phyloP scores from a whole-genome alignment of 2,797 vertebrate species.

The Pseudotriccus pelzelni region DNA sequence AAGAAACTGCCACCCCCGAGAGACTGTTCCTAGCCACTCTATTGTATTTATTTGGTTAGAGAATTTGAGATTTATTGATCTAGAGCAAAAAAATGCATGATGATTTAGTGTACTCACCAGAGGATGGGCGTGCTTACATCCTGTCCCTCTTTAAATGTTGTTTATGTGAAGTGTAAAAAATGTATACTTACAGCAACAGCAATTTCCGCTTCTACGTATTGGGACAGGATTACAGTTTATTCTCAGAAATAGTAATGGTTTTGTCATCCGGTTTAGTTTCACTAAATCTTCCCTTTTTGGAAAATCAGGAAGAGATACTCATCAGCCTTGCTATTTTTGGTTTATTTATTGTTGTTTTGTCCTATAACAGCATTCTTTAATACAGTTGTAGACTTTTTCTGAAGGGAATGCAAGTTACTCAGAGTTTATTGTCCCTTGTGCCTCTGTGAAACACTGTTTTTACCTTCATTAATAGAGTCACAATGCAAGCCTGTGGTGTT shows the following conservation, averaged over 20 bases:
- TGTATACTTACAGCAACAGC: background rate
- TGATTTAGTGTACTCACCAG: background rate
- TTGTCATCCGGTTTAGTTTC: conserved; percentile 22
- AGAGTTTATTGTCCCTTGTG: background rate
- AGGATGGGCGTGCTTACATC: conserved; percentile 10
- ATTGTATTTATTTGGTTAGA: background rate
- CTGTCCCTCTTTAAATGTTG: background rate
- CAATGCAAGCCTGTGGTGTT: background rate
- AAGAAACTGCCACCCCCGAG: background rate
- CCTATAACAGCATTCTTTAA: background rate
- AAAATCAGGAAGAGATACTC: conserved; percentile 2
- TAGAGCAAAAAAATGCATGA: background rate
- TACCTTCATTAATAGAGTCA: background rate
- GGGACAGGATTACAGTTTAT: background rate
- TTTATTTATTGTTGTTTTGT: conserved; percentile 14
- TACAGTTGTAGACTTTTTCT: background rate
- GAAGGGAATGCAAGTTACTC: background rate
- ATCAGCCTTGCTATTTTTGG: background rate
- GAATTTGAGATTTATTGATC: conserved; percentile 29
- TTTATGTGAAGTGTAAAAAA: background rate
- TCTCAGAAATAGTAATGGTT: conserved; percentile 14
- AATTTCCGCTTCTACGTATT: background rate
- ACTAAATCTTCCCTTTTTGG: background rate
- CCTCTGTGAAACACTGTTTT: background rate
- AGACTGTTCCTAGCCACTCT: background rate